A percentile compares a stretch with the other conserved stretches of the same genome.
Conservation (phyloP, 35 echinoderm and acorn worm genomes). For the Anneissia japonica region DNA sequence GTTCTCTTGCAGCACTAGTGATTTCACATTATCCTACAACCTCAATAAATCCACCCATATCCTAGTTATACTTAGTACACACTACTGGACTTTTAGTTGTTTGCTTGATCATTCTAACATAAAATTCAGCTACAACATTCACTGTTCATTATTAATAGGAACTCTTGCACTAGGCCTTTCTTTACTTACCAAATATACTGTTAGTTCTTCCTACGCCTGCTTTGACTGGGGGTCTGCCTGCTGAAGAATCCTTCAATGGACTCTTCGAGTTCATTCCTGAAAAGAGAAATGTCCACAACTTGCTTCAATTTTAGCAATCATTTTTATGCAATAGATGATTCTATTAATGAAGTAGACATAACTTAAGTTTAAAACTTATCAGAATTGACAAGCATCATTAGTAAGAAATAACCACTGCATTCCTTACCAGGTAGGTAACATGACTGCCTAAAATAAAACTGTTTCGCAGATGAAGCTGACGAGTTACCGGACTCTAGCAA, state of each 20-base stretch:
- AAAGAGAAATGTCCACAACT: neutral
- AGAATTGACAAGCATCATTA: neutral
- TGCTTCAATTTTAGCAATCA: neutral
- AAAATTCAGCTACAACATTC: neutral
- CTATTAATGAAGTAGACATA: neutral
- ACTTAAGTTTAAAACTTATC: neutral
- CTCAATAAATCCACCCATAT: too few species aligned
- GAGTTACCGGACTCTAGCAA: constrained; percentile 75
- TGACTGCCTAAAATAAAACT: constrained; percentile 69
- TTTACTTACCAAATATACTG: constrained; percentile 34
- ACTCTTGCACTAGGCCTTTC: neutral
- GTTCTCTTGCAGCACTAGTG: too few species aligned
- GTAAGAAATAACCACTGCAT: neutral
- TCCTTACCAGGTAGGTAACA: constrained; percentile 87
- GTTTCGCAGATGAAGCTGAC: constrained; percentile 76
- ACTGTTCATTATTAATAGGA: neutral
- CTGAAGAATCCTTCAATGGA: constrained; percentile 69
- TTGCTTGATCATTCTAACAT: neutral
- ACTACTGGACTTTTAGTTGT: neutral
- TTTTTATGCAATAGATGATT: neutral
- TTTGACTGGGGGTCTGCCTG: constrained; percentile 40
- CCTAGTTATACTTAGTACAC: neutral
- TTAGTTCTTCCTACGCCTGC: constrained; percentile 32
- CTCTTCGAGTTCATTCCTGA: constrained; percentile 81
- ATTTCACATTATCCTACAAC: too few species aligned